Evolutionary conservation across 1,140 invertebrate species (phyloP).

Genomic region (Diorhabda sublineata): DNA sequence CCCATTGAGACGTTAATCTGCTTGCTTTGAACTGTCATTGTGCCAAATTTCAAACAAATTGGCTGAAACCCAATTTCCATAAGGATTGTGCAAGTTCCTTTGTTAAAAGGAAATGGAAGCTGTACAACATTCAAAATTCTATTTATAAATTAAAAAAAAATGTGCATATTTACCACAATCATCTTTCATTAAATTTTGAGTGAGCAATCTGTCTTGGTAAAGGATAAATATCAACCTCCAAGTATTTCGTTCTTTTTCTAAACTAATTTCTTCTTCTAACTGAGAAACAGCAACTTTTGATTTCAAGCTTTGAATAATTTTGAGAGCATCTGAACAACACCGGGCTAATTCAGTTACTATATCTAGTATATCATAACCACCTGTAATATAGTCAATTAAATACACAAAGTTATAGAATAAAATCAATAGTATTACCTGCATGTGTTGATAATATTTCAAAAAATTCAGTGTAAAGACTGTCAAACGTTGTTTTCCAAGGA

Average conservation of each 20-base stretch:
- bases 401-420: neutral
- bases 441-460: slow-evolving; percentile 55
- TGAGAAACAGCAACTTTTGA: slow-evolving; percentile 46
- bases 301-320: slow-evolving; percentile 49
- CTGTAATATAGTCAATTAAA: slow-evolving; percentile 13
- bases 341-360: slow-evolving; percentile 55
- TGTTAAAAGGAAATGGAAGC: too few species aligned
- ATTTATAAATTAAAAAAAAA: neutral
- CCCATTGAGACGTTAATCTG: too few species aligned
- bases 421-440: slow-evolving; percentile 30
- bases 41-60: too few species aligned
- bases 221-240: slow-evolving; percentile 80
- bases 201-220: slow-evolving; percentile 68
- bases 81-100: too few species aligned
- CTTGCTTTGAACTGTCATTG: too few species aligned
- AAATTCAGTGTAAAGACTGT: slow-evolving; percentile 57
- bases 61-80: too few species aligned
- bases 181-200: slow-evolving; percentile 31
- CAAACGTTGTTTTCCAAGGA: slow-evolving; percentile 51
- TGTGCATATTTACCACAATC: slow-evolving; percentile 13
- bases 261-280: slow-evolving; percentile 54
- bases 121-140: too few species aligned
- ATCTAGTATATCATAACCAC: slow-evolving; percentile 55
- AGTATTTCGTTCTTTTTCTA: slow-evolving; percentile 78
- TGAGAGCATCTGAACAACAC: slow-evolving; percentile 52